A percentile compares a stretch with the other conserved stretches of the same genome.
These are phyloP conservation scores for Mus minutoides DNA, from an alignment of 2,797 vertebrate species.

Conservation along the genomic window DNA sequence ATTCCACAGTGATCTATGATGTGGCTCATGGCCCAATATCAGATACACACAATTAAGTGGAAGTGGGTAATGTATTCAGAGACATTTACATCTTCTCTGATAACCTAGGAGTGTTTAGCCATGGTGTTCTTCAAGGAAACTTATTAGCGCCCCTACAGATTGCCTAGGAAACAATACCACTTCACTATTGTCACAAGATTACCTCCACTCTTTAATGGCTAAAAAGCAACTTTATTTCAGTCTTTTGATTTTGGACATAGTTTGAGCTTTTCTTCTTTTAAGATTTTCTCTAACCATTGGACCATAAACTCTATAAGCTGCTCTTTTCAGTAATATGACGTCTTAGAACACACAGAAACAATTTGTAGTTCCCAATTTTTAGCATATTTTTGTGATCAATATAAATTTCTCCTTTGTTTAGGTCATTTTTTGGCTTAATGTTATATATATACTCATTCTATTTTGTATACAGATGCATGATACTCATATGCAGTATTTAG, in stretches of 20 bases:
- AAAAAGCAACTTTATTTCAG: neutral
- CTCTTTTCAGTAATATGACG: neutral
- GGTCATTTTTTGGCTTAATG: neutral
- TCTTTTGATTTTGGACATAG: neutral
- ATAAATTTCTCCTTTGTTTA: neutral
- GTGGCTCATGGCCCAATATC: neutral
- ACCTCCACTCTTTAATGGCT: neutral
- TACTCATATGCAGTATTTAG: neutral
- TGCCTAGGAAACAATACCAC: neutral
- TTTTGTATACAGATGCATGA: neutral
- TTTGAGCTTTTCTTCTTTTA: neutral
- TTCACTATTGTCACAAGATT: neutral
- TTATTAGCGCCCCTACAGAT: neutral
- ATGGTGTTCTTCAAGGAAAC: neutral
- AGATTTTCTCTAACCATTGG: neutral
- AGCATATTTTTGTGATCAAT: too few relatives aligned
- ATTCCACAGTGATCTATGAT: neutral
- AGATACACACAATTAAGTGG: constrained; percentile 7
- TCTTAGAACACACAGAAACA: neutral
- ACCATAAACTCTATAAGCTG: neutral
- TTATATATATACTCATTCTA: neutral
- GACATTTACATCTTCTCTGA: neutral
- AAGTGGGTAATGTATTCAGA: neutral
- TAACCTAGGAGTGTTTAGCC: neutral
- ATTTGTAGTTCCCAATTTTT: neutral